Conservation (phyloP, 2,113 vertebrate genomes). For the Gila orcuttii region DNA sequence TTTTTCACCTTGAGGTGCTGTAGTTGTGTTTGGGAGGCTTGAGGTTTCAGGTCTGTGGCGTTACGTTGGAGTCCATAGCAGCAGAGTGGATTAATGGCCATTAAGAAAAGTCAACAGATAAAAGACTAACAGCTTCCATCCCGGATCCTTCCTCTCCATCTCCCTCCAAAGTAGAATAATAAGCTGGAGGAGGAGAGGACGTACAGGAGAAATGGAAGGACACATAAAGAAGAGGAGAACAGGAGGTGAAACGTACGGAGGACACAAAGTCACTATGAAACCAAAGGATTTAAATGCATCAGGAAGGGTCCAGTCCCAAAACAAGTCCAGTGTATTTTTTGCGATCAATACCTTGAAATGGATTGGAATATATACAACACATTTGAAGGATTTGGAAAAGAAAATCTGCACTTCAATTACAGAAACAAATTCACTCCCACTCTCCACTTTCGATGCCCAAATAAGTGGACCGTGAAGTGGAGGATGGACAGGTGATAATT, state of each 20-base stretch:
- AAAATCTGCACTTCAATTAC: slow-evolving; percentile 36
- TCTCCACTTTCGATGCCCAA: slow-evolving; percentile 38
- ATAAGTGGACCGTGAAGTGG: slow-evolving; percentile 62
- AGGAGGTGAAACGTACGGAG: slow-evolving; percentile 35
- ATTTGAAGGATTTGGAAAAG: slow-evolving; percentile 49
- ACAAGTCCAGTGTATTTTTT: slow-evolving; percentile 52
- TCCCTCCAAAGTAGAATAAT: slow-evolving; percentile 63
- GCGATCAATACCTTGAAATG: slow-evolving; percentile 51
- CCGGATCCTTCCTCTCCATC: slow-evolving; percentile 18
- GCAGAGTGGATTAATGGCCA: slow-evolving; percentile 77
- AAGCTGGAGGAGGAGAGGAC: slow-evolving; percentile 40
- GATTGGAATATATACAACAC: slow-evolving; percentile 69
- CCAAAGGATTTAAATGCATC: slow-evolving; percentile 33
- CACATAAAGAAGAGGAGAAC: slow-evolving; percentile 20
- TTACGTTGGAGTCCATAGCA: slow-evolving; percentile 78
- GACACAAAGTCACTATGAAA: slow-evolving; percentile 19
- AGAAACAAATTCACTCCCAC: slow-evolving; percentile 47
- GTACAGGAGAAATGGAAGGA: slow-evolving; percentile 40
- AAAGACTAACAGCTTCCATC: slow-evolving; percentile 50
- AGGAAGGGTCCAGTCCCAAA: slow-evolving; percentile 41
- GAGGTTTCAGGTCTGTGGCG: slow-evolving; percentile 83
- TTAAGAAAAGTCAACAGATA: slow-evolving; percentile 71
- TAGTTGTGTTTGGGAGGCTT: slow-evolving; percentile 68
- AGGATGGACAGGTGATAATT: slow-evolving; percentile 44
- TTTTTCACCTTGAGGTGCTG: slow-evolving; percentile 62